Evolutionary conservation across 2,888 invertebrate genomes (phyloP), one percentile per base, ranked within the genome.

Genomic region (Amiota mariae): DNA sequence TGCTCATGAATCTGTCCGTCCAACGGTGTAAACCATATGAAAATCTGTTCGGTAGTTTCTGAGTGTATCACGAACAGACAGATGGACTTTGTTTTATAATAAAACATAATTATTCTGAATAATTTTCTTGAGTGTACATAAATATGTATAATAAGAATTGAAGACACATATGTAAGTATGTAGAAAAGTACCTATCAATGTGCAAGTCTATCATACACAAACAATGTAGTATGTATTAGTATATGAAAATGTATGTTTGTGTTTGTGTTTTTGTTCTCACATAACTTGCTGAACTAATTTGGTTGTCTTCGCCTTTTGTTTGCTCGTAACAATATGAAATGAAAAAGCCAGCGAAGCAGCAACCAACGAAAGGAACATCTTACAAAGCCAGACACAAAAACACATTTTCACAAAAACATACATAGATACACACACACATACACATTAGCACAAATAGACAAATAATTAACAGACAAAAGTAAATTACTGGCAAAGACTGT

Each of bases 391-490:
- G 57, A 18, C 57, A 57, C 57, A 57, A 57, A 57, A 18, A 20
- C 20, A 18, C 18, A 57, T 57, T 57, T 57, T 57, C 57, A 57
- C 54, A 51, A 57, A 51, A 51, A 3, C 54, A 51, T 8, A 51
- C n/a, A 51, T 57, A 57, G 15, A 57, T 18, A 18, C 57, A 57
- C 57, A 57, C 57, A 57, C 15, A 57, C 57, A 18, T 18, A 57
- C 20, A 18, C 57, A 57, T 54, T n/a, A 54, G 8, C 54, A 54
- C 54, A 57, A 20, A 51, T 18, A 67, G 48, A 48, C 67, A 67
- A 67, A 67, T 67, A 67, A 67, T 67, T 67, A 67, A 67, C 49
- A 67, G 67, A 67, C 18, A 49, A 51, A 67, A 67, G 67, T 67
- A 67, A 67, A 67, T 47, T 18, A 67, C 47, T 67, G 24, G 36